Conservation (phyloP, 2,888 invertebrate species). For the Antheraea yamamai region DNA sequence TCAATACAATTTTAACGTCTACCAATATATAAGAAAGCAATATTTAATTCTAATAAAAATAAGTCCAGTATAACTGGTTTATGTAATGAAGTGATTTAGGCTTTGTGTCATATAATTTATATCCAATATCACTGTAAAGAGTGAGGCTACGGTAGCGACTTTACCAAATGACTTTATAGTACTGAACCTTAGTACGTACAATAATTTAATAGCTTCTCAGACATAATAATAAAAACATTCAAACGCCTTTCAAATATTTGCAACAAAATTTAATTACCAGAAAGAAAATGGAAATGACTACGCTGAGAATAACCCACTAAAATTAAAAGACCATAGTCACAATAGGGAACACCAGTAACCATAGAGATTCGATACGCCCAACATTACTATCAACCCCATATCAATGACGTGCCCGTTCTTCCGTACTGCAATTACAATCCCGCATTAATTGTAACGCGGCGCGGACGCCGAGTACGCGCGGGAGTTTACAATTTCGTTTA, state of each 20-base stretch:
- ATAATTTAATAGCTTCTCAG: no score
- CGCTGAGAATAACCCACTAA: neutral
- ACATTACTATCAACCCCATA: conserved; percentile 71
- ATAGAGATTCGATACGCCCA: conserved; percentile 65
- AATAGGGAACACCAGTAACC: conserved; percentile 46
- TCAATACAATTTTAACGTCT: no score
- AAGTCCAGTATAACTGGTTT: no score
- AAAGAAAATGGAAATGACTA: neutral
- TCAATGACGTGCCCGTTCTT: conserved; percentile 50
- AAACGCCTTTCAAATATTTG: neutral
- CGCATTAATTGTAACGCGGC: conserved; percentile 38
- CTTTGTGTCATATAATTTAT: no score
- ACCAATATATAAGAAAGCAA: no score
- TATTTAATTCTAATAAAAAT: no score
- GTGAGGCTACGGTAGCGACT: no score
- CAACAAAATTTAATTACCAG: neutral
- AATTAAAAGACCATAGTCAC: neutral
- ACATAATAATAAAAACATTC: neutral
- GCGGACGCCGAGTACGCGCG: conserved; percentile 21
- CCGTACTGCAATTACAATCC: conserved; percentile 50
- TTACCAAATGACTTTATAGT: no score
- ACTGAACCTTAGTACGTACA: no score
- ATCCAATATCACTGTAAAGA: no score
- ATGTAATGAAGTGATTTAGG: no score
- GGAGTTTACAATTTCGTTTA: conserved; percentile 64